Conservation (phyloP, 2,797 vertebrate species). For the Cynodonichthys magdalenae region DNA sequence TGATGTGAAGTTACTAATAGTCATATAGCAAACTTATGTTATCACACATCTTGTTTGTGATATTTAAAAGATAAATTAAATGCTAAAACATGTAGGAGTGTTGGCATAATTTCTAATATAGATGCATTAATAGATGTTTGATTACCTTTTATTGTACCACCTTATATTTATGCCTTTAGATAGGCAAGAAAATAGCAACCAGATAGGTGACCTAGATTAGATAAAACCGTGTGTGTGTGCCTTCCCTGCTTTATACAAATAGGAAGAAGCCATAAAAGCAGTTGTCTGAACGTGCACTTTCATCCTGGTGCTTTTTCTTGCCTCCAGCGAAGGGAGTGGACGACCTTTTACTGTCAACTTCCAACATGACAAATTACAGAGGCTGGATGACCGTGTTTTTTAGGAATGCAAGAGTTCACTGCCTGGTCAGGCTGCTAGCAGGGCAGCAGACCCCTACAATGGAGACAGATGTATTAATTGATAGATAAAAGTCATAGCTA, state of each 20-base stretch:
- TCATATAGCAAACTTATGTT: slow-evolving; percentile 51
- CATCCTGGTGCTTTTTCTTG: slow-evolving; percentile 84
- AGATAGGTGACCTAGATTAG: slow-evolving; percentile 82
- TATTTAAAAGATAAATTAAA: slow-evolving; percentile 54
- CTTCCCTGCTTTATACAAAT: slow-evolving; percentile 81
- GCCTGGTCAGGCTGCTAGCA: slow-evolving; percentile 83
- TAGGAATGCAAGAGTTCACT: slow-evolving; percentile 86
- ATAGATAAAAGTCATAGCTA: slow-evolving; percentile 83
- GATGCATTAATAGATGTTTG: slow-evolving; percentile 43
- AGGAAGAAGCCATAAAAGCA: slow-evolving; percentile 75
- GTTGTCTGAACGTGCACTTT: slow-evolving; percentile 80
- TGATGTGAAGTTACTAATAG: slow-evolving; percentile 59
- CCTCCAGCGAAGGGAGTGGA: slow-evolving; percentile 84
- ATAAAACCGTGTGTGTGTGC: slow-evolving; percentile 73
- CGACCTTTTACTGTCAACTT: slow-evolving; percentile 89
- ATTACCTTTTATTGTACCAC: slow-evolving; percentile 48
- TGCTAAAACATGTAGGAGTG: slow-evolving; percentile 14
- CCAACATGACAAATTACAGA: slow-evolving; percentile 86
- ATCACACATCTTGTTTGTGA: slow-evolving; percentile 49
- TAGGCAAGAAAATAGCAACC: slow-evolving; percentile 67
- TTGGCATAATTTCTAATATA: slow-evolving; percentile 26
- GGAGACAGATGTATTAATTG: slow-evolving; percentile 86
- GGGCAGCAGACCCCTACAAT: slow-evolving; percentile 77
- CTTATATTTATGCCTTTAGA: slow-evolving; percentile 53
- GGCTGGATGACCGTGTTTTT: slow-evolving; percentile 84